A percentile compares a stretch with the other conserved stretches of the same genome.
phyloP scores from a whole-genome alignment of 2,888 invertebrate species.

The Drosophila demipolita region DNA sequence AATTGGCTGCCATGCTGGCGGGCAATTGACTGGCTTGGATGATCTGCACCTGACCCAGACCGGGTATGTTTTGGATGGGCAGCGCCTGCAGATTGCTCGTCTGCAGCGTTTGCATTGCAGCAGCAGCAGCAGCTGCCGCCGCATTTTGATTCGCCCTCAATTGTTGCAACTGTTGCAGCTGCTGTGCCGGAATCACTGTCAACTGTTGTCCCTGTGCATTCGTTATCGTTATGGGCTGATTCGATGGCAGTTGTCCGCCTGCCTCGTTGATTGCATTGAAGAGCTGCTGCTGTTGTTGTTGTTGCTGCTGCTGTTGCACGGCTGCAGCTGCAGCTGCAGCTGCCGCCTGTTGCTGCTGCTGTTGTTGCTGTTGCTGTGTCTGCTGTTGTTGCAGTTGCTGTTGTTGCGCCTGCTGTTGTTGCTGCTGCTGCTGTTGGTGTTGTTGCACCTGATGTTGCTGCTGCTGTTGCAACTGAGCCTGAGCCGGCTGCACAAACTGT shows the following conservation, averaged over 20 bases:
- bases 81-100: constrained; percentile 87
- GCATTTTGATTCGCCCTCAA: constrained; percentile 63
- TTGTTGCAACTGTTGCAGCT: constrained; percentile 85
- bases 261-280: constrained; percentile 81
- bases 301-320: constrained; percentile 56
- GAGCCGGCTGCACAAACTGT: constrained; percentile 48
- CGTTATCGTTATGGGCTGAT: constrained; percentile 89
- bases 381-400: constrained; percentile 50
- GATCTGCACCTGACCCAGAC: constrained; percentile 91
- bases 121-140: constrained; percentile 60
- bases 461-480: constrained; percentile 58
- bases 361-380: constrained; percentile 37
- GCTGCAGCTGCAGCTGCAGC: constrained; percentile 53
- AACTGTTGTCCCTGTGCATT: constrained; percentile 92
- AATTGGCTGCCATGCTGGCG: constrained; percentile 82
- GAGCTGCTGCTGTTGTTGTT: constrained; percentile 81
- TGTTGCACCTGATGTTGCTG: constrained; percentile 66
- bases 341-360: constrained; percentile 43
- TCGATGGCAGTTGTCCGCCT: constrained; percentile 83
- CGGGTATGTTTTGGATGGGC: constrained; percentile 91
- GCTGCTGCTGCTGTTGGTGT: constrained; percentile 69
- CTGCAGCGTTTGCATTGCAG: constrained; percentile 78
- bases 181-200: constrained; percentile 92
- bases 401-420: constrained; percentile 58
- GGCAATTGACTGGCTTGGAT: constrained; percentile 85